Conservation (phyloP, 1,140 invertebrate genomes). For the Bombus sibiricus region DNA sequence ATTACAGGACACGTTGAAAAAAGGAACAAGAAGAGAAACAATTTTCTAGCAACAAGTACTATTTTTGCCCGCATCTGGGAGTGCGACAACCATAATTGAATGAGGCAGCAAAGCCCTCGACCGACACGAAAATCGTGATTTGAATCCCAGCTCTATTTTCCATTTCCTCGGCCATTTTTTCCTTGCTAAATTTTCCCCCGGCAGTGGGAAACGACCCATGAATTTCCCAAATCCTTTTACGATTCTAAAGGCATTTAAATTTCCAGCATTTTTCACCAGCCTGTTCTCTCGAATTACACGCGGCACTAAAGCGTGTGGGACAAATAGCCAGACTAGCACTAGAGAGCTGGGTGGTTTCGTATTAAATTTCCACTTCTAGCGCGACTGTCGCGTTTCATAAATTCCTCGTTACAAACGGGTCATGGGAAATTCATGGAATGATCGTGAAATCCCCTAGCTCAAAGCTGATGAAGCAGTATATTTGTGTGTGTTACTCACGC, state of each 20-base stretch:
- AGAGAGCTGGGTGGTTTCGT: background rate
- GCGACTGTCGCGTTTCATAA: background rate
- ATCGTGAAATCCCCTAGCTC: background rate
- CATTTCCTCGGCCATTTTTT: background rate
- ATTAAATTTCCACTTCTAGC: background rate
- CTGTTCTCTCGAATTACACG: background rate
- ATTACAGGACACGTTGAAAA: too few species aligned
- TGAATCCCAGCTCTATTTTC: background rate
- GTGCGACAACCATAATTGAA: too few species aligned
- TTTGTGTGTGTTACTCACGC: too few species aligned
- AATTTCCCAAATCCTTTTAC: background rate
- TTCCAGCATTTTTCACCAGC: too few species aligned
- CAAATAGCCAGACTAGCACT: too few species aligned
- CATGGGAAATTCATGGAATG: background rate
- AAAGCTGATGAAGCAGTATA: background rate
- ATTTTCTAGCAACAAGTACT: too few species aligned
- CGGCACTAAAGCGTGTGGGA: background rate
- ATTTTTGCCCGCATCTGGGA: too few species aligned
- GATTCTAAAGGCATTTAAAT: background rate
- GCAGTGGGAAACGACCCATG: too few species aligned
- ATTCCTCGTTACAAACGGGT: background rate
- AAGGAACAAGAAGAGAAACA: too few species aligned
- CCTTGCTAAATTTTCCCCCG: background rate
- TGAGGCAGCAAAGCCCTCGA: too few species aligned
- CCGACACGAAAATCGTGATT: background rate